A percentile compares a stretch with the other conserved stretches of the same genome.
Evolutionary conservation across 1,140 invertebrate species (phyloP).

Genomic region (Drosophila miranda): DNA sequence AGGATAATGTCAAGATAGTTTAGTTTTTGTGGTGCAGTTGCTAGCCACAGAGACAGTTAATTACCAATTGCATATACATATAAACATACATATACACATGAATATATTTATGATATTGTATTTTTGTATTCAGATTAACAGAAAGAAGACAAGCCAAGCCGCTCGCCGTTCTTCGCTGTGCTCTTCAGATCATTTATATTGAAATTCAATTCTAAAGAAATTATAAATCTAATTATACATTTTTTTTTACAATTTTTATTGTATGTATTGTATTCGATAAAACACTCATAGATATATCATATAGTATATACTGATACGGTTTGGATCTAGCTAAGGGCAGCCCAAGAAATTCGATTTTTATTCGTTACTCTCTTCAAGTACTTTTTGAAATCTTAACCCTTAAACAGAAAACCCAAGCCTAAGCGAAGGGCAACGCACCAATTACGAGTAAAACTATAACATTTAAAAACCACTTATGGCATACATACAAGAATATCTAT

Average conservation of each 20-base stretch:
- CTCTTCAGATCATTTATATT: constrained; percentile 50
- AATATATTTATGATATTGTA: constrained; percentile 69
- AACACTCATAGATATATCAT: constrained; percentile 18
- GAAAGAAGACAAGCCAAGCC: constrained; percentile 42
- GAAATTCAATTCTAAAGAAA: constrained; percentile 54
- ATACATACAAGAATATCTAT: constrained; percentile 23
- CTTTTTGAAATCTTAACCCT: constrained; percentile 48
- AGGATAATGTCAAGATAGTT: constrained; percentile 32
- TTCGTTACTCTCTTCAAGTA: constrained; percentile 50
- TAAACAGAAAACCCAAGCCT: constrained; percentile 7
- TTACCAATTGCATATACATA: constrained; percentile 61
- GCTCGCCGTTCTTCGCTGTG: constrained; percentile 31
- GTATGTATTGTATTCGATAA: constrained; percentile 57
- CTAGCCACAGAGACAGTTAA: constrained; percentile 49
- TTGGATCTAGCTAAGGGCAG: constrained; percentile 29
- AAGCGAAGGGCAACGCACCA: constrained; percentile 42
- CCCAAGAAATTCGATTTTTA: constrained; percentile 44
- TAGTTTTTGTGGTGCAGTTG: constrained; percentile 38
- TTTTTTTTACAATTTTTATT: too few relatives aligned
- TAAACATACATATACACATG: constrained; percentile 44
- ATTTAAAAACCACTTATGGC: too few relatives aligned
- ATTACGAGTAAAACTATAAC: constrained; percentile 37
- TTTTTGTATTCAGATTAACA: constrained; percentile 75
- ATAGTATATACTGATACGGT: constrained; percentile 7
- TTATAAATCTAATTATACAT: constrained; percentile 58